Evolutionary conservation across 2,888 invertebrate genomes (phyloP), one percentile per base, ranked within the genome.

Genomic region (Andrena fulva): DNA sequence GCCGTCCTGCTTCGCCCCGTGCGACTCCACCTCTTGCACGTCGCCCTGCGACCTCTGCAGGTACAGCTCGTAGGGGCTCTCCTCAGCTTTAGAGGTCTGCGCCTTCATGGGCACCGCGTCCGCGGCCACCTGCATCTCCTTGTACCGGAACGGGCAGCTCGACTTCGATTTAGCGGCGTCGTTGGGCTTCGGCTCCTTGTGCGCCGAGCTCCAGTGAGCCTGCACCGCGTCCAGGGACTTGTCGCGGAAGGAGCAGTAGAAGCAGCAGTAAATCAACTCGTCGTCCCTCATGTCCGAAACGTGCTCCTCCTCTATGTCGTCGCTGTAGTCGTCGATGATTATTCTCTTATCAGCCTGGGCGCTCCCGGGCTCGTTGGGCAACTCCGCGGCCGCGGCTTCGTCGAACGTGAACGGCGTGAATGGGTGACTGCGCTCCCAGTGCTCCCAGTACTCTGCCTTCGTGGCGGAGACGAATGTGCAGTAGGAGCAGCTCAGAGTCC

Each of bases 381-480:
- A 70, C 2, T 63, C 73, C 0, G 64, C 10, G 1, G 62, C 52
- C 16, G 77, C 63, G 31, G 68, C 68, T 20, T 79, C 87, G 6
- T 84, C 88, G 12, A 90, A 80, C n/a, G 85, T 83, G 42, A 91
- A 90, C 7, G 91, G 89, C 0, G 89, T 52, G 31, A 90, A 83
- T 0, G 92, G 86, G 80, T 94, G 94, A 84, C 91, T 92, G 1
- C 89, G 24, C 16, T 92, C 90, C 66, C 90, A 92, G 67, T 94
- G 94, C 29, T 92, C 90, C 62, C 87, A 82, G 1, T 94, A 73
- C 8, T 93, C 93, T 0, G 84, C 77, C 33, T 91, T 89, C 7
- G 89, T 86, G 1, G 87, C 81, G 4, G 91, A 89, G 1, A 85
- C 89, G 56, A 89, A 93, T 0, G 90, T 89, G 70, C 94, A 94